phyloP scores from a whole-genome alignment of 2,797 vertebrate species.

The Leptoclinus maculatus region DNA sequence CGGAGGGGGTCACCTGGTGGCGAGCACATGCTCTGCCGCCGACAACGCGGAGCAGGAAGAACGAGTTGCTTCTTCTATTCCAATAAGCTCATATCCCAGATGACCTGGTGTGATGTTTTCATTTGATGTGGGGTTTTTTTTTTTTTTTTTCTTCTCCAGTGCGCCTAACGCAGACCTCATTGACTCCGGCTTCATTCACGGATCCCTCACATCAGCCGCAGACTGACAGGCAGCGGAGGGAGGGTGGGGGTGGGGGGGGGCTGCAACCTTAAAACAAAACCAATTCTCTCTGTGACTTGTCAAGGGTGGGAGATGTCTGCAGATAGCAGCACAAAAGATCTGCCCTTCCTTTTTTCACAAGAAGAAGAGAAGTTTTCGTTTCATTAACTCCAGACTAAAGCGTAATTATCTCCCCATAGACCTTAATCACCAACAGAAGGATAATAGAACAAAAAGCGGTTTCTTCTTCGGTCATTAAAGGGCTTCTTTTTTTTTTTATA shows the following conservation, averaged over 20 bases:
- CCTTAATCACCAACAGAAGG: slow-evolving; percentile 83
- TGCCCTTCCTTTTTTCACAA: slow-evolving; percentile 78
- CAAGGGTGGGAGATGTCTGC: slow-evolving; percentile 82
- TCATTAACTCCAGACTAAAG: slow-evolving; percentile 87
- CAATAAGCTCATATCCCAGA: slow-evolving; percentile 52
- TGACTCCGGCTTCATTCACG: slow-evolving; percentile 72
- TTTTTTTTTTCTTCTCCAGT: slow-evolving; percentile 10
- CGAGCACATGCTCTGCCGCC: slow-evolving; percentile 50
- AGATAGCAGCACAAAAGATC: slow-evolving; percentile 83
- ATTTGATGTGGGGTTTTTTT: slow-evolving; percentile 48
- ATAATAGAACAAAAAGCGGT: slow-evolving; percentile 82
- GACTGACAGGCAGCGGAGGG: slow-evolving; percentile 71
- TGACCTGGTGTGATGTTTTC: slow-evolving; percentile 67
- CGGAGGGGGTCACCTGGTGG: slow-evolving; percentile 31
- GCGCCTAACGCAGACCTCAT: slow-evolving; percentile 53
- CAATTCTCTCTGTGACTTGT: slow-evolving; percentile 78
- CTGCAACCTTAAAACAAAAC: slow-evolving; percentile 80
- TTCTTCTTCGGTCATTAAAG: slow-evolving; percentile 82
- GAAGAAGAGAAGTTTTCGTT: slow-evolving; percentile 84
- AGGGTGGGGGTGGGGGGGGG: slow-evolving; percentile 5
- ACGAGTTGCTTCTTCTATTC: slow-evolving; percentile 24
- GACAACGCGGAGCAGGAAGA: slow-evolving; percentile 18
- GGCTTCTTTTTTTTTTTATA: slow-evolving; percentile 50
- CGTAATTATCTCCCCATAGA: slow-evolving; percentile 87
- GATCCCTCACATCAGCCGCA: slow-evolving; percentile 72